Evolutionary conservation across 2,113 vertebrate species (phyloP).

Genomic region (Campylorhamphus procurvoides): DNA sequence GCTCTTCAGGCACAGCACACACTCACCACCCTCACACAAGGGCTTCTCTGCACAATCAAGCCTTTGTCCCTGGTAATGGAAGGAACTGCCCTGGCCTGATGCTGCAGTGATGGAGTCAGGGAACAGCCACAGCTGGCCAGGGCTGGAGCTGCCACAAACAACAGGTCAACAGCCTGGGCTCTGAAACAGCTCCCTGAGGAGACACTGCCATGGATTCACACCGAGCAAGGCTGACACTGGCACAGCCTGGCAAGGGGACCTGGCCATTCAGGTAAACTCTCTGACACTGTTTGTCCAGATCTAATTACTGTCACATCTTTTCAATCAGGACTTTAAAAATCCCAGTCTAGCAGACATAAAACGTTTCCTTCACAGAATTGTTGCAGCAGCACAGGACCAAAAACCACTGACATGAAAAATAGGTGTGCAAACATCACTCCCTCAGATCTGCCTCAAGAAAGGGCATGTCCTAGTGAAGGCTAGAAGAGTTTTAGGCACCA

Average conservation of each 20-base stretch:
- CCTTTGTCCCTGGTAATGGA: neutral
- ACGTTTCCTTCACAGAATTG: neutral
- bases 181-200: neutral
- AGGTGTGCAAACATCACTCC: neutral
- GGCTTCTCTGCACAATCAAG: neutral
- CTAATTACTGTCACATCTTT: neutral
- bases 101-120: neutral
- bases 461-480: accelerated
- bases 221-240: neutral
- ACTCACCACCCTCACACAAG: neutral
- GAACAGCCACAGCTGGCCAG: neutral
- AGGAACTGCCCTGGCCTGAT: neutral
- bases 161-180: neutral
- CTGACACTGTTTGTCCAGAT: neutral
- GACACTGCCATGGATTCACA: neutral
- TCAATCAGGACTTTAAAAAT: neutral
- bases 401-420: accelerated
- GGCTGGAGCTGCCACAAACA: neutral
- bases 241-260: neutral
- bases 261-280: neutral
- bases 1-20: neutral
- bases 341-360: neutral
- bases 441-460: neutral
- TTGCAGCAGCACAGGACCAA: neutral
- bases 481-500: neutral